Base-by-base conservation (phyloP, 2,113 vertebrate genomes). In the Oncorhynchus clarkii region DNA sequence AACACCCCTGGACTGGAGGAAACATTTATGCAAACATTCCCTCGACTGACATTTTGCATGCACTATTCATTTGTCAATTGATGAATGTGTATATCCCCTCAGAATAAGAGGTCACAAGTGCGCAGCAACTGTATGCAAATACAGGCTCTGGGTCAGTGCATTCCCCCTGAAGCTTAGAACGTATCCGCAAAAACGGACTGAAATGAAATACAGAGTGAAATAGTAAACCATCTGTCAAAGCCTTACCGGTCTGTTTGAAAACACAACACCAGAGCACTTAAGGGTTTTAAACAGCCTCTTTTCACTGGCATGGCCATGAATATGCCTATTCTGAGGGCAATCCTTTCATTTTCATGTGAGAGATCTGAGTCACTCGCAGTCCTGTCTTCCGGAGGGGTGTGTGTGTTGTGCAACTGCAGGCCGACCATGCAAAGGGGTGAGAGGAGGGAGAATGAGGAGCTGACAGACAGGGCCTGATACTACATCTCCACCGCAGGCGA, bases 251-350 rank as follows among this genome's bases (percentile, higher is more conserved):
- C 90, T 89, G 90, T 92, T 92, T 93, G 89, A 92, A 91, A 92
- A 90, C 87, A 92, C 84, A 93, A 93, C 93, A 93, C 81, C 72
- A 70, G 67, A 84, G 89, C 92, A 93, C 92, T 92, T 92, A 90
- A 81, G 80, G 85, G 79, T 84, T 85, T 85, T 85, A 78, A 85
- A 87, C 81, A 74, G 80, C 73, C 82, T 74, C 86, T 88, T 88
- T 89, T 91, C 82, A 86, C 71, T 86, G 88, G 81, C 86, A 74
- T 16, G 39, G 64, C 74, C 73, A 89, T 90, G 88, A 91, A 90
- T 90, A 89, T 88, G 80, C 83, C 90, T 88, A 82, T 89, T 91
- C 86, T 89, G 86, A 88, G 39, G 29, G 73, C 70, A 76, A 84
- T 78, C 67, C 83, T 90, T 89, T 89, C 86, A 80, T 82, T 88